Evolutionary conservation across 2,113 vertebrate species (phyloP).

Genomic region (Oncorhynchus masou): DNA sequence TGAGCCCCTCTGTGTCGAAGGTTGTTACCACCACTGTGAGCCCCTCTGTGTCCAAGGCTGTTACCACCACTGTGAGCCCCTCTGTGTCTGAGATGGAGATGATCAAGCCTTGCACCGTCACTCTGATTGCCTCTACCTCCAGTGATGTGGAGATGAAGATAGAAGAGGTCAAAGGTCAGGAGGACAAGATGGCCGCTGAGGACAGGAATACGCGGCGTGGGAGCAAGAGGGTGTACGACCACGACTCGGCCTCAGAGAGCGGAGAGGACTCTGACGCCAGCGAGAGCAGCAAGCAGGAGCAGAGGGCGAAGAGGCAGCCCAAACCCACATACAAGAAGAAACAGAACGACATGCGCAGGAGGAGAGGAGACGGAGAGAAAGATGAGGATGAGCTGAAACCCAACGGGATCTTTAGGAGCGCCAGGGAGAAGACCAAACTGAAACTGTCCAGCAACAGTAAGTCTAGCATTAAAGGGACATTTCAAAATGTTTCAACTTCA

Average conservation of each 20-base stretch:
- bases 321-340: slow-evolving; percentile 99
- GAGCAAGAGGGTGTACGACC: slow-evolving; percentile 87
- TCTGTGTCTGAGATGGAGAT: slow-evolving; percentile 90
- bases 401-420: slow-evolving; percentile 90
- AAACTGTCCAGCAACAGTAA: slow-evolving; percentile 88
- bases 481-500: too few relatives aligned
- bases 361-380: slow-evolving; percentile 81
- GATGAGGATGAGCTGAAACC: slow-evolving; percentile 90
- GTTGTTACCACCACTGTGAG: neutral
- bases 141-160: slow-evolving; percentile 77
- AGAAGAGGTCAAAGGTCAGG: slow-evolving; percentile 42
- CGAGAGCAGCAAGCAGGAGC: slow-evolving; percentile 89
- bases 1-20: neutral
- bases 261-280: slow-evolving; percentile 90
- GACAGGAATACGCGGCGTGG: slow-evolving; percentile 73
- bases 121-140: slow-evolving; percentile 82
- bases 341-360: slow-evolving; percentile 95
- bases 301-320: slow-evolving; percentile 92
- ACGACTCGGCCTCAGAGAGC: slow-evolving; percentile 92
- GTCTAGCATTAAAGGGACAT: slow-evolving; percentile 25
- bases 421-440: slow-evolving; percentile 92
- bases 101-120: slow-evolving; percentile 88
- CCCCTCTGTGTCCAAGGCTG: neutral
- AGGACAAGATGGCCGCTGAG: slow-evolving; percentile 72
- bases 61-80: slow-evolving; percentile 6